Evolutionary conservation across 2,113 vertebrate species (phyloP), one percentile per base, ranked within the genome.

Genomic region (Cnemophilus loriae): DNA sequence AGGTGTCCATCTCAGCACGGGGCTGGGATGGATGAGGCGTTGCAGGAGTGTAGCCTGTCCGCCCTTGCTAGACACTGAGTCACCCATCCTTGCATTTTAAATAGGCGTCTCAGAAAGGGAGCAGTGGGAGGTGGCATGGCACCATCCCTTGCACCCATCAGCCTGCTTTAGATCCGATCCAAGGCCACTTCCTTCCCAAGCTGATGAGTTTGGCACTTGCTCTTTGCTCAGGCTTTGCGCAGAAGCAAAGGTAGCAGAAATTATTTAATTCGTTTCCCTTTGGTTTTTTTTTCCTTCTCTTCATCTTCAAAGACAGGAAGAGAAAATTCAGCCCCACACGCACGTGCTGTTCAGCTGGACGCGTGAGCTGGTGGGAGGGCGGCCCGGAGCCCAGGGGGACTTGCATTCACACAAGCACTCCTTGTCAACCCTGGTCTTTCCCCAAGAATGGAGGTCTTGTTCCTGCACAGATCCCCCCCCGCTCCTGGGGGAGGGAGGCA

Each of bases 281-380:
- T 95, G 69, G 74, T 60, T 63, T 52, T 65, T 67, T 70, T 89
- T 21, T 9, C 1, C 35, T 22, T 55, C 75, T 44, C 76, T 64
- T 86, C 84, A 92, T 95, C 91, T 96, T 96, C 94, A 96, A 95
- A 96, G 91, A 91, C 87, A 96, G 95, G 93, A 95, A 96, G 84
- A 70, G 91, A 76, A 89, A 94, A 93, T 85, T 68, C 75, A 70
- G 41, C 33, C 53, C 17, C 44, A 44, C 16, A 1, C 10, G 7
- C 84, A 84, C 8, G 6, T 91, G 93, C 84, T 74, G 69, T 61
- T 96, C 84, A 68, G 73, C 87, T 60, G 86, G 73, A 53, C 0
- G 5, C 2, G 9, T 8, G 39, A 92, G 79, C 79, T 74, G 76
- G 82, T 88, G 92, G 90, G 88, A 95, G 35, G 42, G 27, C 56